phyloP scores from a whole-genome alignment of 2,888 invertebrate species.

The Nomada goodeniana region DNA sequence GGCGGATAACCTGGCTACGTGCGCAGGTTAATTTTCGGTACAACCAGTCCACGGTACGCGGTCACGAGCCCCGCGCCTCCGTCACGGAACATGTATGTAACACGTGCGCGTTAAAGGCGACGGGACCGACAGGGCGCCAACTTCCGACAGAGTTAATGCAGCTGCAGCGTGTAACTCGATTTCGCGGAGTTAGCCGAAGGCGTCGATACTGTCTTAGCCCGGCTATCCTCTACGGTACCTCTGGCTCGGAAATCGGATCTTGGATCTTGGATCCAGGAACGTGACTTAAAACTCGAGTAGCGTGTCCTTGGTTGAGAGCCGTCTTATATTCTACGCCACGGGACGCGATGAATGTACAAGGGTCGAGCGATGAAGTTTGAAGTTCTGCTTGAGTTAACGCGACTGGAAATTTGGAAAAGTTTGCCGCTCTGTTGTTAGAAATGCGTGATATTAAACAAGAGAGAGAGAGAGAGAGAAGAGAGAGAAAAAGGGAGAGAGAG shows the following conservation, averaged over 20 bases:
- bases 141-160: conserved; percentile 72
- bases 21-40: conserved; percentile 42
- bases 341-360: neutral
- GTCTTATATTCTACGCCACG: neutral
- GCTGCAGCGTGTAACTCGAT: conserved; percentile 70
- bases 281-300: conserved; percentile 59
- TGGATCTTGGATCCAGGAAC: conserved; percentile 60
- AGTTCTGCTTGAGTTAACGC: neutral
- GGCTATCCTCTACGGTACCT: conserved; percentile 46
- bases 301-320: neutral
- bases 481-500: neutral
- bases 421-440: neutral
- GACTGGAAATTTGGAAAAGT: neutral
- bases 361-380: neutral
- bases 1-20: conserved; percentile 32
- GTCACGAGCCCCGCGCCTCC: neutral
- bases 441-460: no score
- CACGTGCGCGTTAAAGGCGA: conserved; percentile 19
- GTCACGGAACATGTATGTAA: neutral
- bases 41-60: conserved; percentile 24
- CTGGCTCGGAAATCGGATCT: conserved; percentile 66
- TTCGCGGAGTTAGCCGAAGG: conserved; percentile 69
- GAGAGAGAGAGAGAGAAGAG: neutral
- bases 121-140: conserved; percentile 51
- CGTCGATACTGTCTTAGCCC: conserved; percentile 61